phyloP scores from a whole-genome alignment of 2,888 invertebrate species.

The Lasioglossum leucozonium region DNA sequence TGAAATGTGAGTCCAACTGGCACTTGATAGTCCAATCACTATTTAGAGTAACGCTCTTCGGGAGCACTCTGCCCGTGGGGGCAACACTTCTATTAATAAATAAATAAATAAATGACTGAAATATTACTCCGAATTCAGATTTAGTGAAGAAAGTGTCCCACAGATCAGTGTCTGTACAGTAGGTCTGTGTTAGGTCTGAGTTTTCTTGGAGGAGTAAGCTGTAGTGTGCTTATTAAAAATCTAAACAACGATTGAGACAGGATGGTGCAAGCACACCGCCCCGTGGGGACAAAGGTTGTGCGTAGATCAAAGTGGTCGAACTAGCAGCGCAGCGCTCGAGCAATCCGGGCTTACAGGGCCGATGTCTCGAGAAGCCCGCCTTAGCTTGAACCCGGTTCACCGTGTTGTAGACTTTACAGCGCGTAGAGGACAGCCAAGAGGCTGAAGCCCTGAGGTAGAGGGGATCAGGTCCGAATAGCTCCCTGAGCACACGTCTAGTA shows the following conservation, averaged over 20 bases:
- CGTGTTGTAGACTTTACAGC: neutral
- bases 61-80: no score
- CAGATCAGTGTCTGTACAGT: neutral
- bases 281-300: neutral
- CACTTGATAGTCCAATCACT: neutral
- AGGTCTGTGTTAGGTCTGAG: neutral
- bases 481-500: neutral
- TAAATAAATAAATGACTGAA: no score
- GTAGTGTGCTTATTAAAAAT: neutral
- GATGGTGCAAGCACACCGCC: neutral
- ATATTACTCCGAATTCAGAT: no score
- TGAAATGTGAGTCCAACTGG: no score
- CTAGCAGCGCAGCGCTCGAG: neutral
- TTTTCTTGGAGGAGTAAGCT: neutral
- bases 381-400: neutral
- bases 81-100: no score
- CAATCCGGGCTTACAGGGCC: neutral
- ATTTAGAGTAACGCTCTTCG: neutral
- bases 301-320: neutral
- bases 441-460: neutral
- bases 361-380: neutral
- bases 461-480: constrained; percentile 8
- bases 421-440: neutral
- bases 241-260: neutral
- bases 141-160: neutral